Conservation (phyloP, 2,797 vertebrate genomes). For the Mormyrus hasselquistii region DNA sequence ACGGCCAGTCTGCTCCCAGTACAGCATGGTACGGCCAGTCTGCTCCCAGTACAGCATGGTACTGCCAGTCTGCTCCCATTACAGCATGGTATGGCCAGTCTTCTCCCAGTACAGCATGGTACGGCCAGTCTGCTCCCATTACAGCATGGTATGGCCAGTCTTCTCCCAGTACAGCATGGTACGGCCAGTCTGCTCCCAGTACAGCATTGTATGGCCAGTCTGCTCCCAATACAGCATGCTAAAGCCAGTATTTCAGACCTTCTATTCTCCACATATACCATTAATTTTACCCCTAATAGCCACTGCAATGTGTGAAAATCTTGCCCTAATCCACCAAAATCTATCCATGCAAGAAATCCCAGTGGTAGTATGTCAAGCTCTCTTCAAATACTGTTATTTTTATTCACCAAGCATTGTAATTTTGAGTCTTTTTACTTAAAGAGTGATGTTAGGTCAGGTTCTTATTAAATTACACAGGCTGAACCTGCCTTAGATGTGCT, state of each 20-base stretch:
- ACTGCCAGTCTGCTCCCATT: background rate
- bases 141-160: background rate
- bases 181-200: background rate
- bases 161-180: conserved; percentile 32
- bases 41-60: too few relatives aligned
- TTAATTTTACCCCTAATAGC: conserved; percentile 32
- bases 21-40: too few relatives aligned
- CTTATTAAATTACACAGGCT: conserved; percentile 56
- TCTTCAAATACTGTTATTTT: conserved; percentile 21
- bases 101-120: background rate
- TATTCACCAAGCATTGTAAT: conserved; percentile 37
- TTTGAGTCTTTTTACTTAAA: conserved; percentile 61
- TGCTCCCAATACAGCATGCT: conserved; percentile 31
- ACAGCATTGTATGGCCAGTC: background rate
- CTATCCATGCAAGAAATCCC: background rate
- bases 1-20: too few relatives aligned
- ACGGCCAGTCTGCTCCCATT: background rate
- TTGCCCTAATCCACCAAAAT: conserved; percentile 11
- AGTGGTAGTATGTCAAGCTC: background rate
- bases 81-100: background rate
- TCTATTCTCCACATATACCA: background rate
- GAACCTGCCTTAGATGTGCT: conserved; percentile 17
- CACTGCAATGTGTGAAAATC: conserved; percentile 37
- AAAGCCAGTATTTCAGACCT: background rate
- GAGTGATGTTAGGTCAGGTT: conserved; percentile 58